These are phyloP conservation scores for Parnassius apollo DNA, from an alignment of 2,888 invertebrate genomes.

Conservation along the genomic window DNA sequence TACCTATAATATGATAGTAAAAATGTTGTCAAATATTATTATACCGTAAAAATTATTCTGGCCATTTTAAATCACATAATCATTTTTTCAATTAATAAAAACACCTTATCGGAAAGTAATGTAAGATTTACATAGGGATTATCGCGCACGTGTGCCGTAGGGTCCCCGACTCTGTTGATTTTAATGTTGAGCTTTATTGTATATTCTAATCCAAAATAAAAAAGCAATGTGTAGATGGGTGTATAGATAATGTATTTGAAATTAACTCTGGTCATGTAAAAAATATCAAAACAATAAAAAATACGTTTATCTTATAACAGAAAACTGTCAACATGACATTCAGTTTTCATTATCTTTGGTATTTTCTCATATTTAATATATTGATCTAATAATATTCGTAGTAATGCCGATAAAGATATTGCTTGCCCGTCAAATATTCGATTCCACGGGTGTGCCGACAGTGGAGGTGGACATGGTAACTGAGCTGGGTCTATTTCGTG, in stretches of 20 bases:
- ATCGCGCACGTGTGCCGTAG: conserved; percentile 59
- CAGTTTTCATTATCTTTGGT: not conserved
- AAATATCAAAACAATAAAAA: not conserved
- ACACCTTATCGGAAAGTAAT: conserved; percentile 72
- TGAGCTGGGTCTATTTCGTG: conserved; percentile 92
- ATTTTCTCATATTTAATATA: not conserved
- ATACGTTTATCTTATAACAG: not conserved
- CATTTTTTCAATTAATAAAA: conserved; percentile 76
- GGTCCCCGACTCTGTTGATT: conserved; percentile 32
- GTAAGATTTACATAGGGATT: conserved; percentile 71
- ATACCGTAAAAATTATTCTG: not conserved
- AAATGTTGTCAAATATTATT: too few relatives aligned
- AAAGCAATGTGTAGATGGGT: conserved; percentile 5
- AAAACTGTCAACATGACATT: conserved; percentile 5
- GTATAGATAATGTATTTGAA: too few relatives aligned
- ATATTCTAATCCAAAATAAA: conserved; percentile 23
- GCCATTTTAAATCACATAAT: conserved; percentile 49
- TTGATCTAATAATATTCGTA: not conserved
- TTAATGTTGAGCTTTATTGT: conserved; percentile 28
- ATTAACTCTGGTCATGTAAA: too few relatives aligned
- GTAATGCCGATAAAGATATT: conserved; percentile 94
- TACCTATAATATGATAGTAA: too few relatives aligned
- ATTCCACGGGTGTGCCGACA: conserved; percentile 97
- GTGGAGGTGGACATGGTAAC: conserved; percentile 94
- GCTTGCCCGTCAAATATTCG: conserved; percentile 97